phyloP scores from a whole-genome alignment of 2,113 vertebrate species.

The Parus major region DNA sequence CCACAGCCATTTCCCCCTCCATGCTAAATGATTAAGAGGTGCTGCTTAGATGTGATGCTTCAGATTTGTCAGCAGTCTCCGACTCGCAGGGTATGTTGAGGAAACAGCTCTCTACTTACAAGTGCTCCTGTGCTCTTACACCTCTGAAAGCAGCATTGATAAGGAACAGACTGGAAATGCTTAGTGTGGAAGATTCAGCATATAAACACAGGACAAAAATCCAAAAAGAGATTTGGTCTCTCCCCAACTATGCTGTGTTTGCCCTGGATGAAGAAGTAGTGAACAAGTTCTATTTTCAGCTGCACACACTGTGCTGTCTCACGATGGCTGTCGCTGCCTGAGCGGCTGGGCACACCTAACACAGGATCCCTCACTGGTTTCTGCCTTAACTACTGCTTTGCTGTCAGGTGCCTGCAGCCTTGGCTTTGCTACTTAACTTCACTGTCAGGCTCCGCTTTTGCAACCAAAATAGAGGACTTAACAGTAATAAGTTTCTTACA shows the following conservation, averaged over 20 bases:
- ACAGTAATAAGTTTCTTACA: background rate
- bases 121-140: background rate
- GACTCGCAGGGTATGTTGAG: background rate
- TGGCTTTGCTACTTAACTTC: background rate
- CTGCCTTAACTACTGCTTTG: background rate
- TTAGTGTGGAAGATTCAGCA: background rate
- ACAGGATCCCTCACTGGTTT: background rate
- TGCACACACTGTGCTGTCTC: accelerated
- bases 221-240: background rate
- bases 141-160: background rate
- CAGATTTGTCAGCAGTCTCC: background rate
- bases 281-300: background rate
- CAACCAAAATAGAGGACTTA: background rate
- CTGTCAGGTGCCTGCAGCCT: background rate
- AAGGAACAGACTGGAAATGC: background rate
- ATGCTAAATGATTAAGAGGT: background rate
- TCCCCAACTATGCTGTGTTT: background rate
- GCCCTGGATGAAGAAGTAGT: background rate
- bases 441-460: background rate
- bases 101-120: background rate
- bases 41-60: background rate
- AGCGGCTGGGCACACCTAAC: background rate
- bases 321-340: accelerated
- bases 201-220: background rate
- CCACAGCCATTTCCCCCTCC: background rate